These are phyloP conservation scores for Arion vulgaris DNA, from an alignment of 1,140 invertebrate species.

Conservation along the genomic window DNA sequence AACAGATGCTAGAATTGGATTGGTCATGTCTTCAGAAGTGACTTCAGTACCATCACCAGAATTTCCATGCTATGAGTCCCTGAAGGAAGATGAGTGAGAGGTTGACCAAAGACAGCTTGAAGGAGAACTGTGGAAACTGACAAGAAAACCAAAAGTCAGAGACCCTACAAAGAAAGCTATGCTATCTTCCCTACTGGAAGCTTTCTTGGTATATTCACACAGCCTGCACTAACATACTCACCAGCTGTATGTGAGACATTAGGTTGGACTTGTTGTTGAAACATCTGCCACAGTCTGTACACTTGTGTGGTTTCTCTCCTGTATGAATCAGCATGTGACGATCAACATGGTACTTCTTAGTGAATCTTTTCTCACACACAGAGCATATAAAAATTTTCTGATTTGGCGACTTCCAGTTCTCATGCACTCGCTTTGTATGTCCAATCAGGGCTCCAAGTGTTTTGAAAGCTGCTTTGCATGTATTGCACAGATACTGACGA, in stretches of 20 bases:
- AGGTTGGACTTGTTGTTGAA: constrained; percentile 70
- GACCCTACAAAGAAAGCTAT: too few relatives aligned
- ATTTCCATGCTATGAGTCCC: too few relatives aligned
- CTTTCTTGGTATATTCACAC: too few relatives aligned
- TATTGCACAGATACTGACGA: constrained; percentile 68
- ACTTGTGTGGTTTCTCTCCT: constrained; percentile 69
- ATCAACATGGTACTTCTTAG: constrained; percentile 71
- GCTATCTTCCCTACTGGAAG: too few relatives aligned
- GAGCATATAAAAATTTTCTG: constrained; percentile 70
- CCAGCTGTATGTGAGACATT: constrained; percentile 69
- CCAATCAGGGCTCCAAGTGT: constrained; percentile 69
- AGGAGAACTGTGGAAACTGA: too few relatives aligned
- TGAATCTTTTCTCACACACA: constrained; percentile 69
- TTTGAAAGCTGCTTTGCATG: constrained; percentile 69
- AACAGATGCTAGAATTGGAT: too few relatives aligned
- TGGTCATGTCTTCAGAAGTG: too few relatives aligned
- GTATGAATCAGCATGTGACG: constrained; percentile 70
- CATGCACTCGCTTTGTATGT: constrained; percentile 69
- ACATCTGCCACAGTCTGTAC: constrained; percentile 67
- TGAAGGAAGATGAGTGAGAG: too few relatives aligned
- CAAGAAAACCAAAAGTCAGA: too few relatives aligned
- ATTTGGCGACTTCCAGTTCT: constrained; percentile 70
- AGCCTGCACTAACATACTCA: constrained; percentile 30
- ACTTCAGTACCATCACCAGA: too few relatives aligned
- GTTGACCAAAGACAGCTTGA: too few relatives aligned